phyloP scores from a whole-genome alignment of 2,113 vertebrate genomes.

The Notothenia coriiceps region DNA sequence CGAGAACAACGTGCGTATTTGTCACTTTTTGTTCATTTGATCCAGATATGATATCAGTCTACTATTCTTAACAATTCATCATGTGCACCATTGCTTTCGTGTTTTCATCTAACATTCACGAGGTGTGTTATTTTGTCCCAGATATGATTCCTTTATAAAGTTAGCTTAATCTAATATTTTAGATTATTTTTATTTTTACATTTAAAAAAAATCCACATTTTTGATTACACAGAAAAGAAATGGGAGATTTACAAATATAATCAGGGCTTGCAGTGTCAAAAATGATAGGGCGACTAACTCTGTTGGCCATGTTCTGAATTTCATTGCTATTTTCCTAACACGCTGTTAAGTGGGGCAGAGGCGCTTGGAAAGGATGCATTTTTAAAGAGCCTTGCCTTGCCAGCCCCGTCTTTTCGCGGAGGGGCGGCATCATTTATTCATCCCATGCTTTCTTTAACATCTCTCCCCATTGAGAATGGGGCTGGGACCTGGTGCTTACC shows the following conservation, averaged over 20 bases:
- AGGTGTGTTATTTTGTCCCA: slow-evolving; percentile 17
- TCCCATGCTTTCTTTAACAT: slow-evolving; percentile 74
- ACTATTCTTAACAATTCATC: neutral
- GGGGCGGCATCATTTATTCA: slow-evolving; percentile 80
- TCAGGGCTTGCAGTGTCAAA: neutral
- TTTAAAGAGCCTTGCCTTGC: slow-evolving; percentile 72
- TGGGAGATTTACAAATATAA: neutral
- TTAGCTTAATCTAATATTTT: neutral
- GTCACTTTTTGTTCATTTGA: slow-evolving; percentile 5
- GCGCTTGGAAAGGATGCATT: slow-evolving; percentile 77
- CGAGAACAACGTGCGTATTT: neutral
- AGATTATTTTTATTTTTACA: neutral
- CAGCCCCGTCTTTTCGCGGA: slow-evolving; percentile 63
- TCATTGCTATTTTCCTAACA: slow-evolving; percentile 47
- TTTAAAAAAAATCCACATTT: neutral
- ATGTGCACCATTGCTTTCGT: slow-evolving; percentile 5
- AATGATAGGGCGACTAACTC: neutral
- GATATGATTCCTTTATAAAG: neutral
- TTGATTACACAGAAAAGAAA: neutral
- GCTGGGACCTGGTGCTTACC: slow-evolving; percentile 5
- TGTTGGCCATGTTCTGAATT: slow-evolving; percentile 23
- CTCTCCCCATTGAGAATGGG: slow-evolving; percentile 55
- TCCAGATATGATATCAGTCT: neutral
- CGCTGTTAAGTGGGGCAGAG: slow-evolving; percentile 80
- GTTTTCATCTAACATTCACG: slow-evolving; percentile 8